Conservation (phyloP, 1,140 invertebrate species). For the Steinernema khuongi region DNA sequence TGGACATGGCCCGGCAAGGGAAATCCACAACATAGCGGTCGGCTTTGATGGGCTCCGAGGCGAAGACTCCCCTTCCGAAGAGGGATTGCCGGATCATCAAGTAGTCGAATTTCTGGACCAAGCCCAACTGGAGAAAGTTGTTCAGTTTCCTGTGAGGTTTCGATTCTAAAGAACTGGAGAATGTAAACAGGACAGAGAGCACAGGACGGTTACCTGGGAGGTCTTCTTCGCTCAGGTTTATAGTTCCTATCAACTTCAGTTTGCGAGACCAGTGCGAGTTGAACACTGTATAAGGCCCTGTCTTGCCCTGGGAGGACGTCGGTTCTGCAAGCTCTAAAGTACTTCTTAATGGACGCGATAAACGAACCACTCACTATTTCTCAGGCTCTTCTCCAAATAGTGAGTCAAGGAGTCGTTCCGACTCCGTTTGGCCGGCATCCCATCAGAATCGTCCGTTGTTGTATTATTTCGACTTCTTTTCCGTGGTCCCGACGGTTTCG, state of each 20-base stretch:
- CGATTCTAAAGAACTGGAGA: not conserved
- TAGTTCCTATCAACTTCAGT: not conserved
- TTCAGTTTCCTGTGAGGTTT: conserved; percentile 8
- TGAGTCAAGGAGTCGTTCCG: too few relatives aligned
- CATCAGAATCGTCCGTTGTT: too few relatives aligned
- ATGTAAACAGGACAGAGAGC: not conserved
- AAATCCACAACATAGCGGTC: not conserved
- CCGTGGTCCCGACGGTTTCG: too few relatives aligned
- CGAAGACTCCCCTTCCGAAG: not conserved
- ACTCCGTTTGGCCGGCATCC: too few relatives aligned
- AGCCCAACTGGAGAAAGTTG: not conserved
- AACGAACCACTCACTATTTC: too few relatives aligned
- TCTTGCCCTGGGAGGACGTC: too few relatives aligned
- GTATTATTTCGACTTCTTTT: too few relatives aligned
- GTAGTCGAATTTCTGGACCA: not conserved
- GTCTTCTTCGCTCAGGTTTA: not conserved
- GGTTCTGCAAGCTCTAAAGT: too few relatives aligned
- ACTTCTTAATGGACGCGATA: too few relatives aligned
- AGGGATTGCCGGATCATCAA: not conserved
- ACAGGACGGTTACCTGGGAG: not conserved
- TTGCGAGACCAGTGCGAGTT: not conserved
- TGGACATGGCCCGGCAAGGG: not conserved
- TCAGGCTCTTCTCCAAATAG: too few relatives aligned
- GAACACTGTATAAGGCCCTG: too few relatives aligned
- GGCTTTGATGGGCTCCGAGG: not conserved